phyloP scores from a whole-genome alignment of 2,113 vertebrate species.

The Channa maculata region DNA sequence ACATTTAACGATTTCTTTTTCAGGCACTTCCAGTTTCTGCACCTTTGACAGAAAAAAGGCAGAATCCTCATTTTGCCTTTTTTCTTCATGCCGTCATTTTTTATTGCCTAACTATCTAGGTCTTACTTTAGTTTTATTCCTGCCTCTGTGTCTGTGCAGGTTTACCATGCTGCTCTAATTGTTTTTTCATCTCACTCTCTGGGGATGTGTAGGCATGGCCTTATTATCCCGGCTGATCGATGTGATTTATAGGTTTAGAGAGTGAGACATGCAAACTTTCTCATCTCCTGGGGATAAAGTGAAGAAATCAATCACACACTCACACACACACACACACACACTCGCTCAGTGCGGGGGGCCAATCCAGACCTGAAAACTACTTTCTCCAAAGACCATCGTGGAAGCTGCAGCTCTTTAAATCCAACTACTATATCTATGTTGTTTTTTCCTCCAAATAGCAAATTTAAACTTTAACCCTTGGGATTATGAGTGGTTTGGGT shows the following conservation, averaged over 20 bases:
- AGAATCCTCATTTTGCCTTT: conserved; percentile 20
- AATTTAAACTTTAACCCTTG: neutral
- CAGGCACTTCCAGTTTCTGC: conserved; percentile 1
- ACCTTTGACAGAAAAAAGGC: conserved; percentile 19
- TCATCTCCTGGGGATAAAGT: conserved; percentile 67
- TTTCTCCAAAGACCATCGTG: conserved; percentile 34
- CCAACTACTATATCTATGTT: neutral
- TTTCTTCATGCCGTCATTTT: neutral
- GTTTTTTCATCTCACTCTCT: conserved; percentile 66
- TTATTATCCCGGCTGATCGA: conserved; percentile 70
- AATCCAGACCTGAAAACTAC: conserved; percentile 44
- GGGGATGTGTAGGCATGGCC: conserved; percentile 57
- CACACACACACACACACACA: neutral
- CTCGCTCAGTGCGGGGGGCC: conserved; percentile 33
- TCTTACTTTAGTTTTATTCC: conserved; percentile 26
- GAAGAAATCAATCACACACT: conserved; percentile 68
- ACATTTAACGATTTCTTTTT: conserved; percentile 22
- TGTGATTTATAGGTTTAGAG: conserved; percentile 74
- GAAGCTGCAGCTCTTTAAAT: conserved; percentile 28
- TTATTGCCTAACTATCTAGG: conserved; percentile 21
- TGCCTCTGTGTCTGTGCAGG: conserved; percentile 5
- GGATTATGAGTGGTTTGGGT: neutral
- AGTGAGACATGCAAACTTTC: conserved; percentile 68
- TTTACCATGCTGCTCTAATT: conserved; percentile 53
- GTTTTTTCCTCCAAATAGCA: conserved; percentile 7